phyloP scores from a whole-genome alignment of 2,113 vertebrate species.

The Onychostruthus taczanowskii region DNA sequence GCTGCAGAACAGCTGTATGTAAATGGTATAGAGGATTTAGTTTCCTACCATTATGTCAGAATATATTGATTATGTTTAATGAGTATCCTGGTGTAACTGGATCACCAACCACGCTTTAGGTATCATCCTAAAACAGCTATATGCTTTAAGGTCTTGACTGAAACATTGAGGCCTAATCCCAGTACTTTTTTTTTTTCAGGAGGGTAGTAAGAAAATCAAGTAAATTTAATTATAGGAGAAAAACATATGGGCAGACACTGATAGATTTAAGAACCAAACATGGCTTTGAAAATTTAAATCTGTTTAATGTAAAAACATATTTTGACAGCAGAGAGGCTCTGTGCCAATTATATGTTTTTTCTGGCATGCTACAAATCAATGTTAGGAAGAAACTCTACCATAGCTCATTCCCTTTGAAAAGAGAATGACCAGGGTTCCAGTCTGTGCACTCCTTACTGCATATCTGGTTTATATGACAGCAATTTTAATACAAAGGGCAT shows the following conservation, averaged over 20 bases:
- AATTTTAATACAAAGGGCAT: not conserved
- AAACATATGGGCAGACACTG: not conserved
- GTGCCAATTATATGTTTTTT: not conserved
- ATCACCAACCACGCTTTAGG: not conserved
- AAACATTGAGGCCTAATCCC: not conserved
- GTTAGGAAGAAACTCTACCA: not conserved
- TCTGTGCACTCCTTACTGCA: not conserved
- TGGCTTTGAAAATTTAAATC: not conserved
- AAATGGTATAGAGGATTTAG: not conserved
- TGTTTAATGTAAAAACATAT: not conserved
- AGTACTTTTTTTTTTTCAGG: not conserved
- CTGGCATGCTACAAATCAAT: not conserved
- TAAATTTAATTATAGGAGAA: not conserved
- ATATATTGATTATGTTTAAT: not conserved
- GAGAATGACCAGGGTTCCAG: not conserved
- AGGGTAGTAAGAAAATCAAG: not conserved
- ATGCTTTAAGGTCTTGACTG: not conserved
- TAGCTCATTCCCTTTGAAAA: not conserved
- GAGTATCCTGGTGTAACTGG: not conserved
- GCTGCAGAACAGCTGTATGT: conserved; percentile 13
- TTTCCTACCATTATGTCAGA: not conserved
- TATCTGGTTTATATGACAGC: not conserved
- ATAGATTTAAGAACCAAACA: not conserved
- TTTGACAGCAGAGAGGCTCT: not conserved
- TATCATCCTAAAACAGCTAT: not conserved